These are phyloP conservation scores for Geotrypetes seraphini DNA, from an alignment of 2,797 vertebrate species.

Conservation along the genomic window DNA sequence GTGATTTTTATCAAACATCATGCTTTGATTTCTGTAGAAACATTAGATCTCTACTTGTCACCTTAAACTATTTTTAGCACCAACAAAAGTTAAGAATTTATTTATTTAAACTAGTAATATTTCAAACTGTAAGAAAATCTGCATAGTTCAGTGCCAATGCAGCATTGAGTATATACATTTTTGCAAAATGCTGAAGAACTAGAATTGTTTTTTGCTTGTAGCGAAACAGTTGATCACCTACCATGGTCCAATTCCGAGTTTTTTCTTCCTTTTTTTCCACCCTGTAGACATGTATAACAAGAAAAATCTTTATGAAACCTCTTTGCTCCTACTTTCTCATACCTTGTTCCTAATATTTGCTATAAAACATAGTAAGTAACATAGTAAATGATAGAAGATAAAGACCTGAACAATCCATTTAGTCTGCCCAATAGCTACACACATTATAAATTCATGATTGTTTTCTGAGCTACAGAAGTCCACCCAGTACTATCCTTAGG, in stretches of 20 bases:
- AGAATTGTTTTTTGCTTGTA: constrained; percentile 14
- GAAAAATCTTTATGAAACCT: too few species aligned
- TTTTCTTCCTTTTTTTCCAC: constrained; percentile 75
- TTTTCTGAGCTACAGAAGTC: too few species aligned
- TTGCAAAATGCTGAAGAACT: constrained; percentile 44
- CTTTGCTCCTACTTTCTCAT: too few species aligned
- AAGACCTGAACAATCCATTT: too few species aligned
- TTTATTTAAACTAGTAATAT: constrained; percentile 31
- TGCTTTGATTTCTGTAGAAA: constrained; percentile 28
- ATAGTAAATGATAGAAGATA: too few species aligned
- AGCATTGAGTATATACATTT: constrained; percentile 41
- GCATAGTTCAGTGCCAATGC: constrained; percentile 39
- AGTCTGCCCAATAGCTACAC: too few species aligned
- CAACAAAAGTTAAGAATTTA: constrained; percentile 30
- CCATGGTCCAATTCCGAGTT: constrained; percentile 65
- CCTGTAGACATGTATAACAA: constrained; percentile 49
- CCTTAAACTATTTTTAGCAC: constrained; percentile 18
- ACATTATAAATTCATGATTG: too few species aligned
- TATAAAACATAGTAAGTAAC: too few species aligned
- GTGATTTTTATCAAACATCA: constrained; percentile 40
- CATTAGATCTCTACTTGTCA: constrained; percentile 37
- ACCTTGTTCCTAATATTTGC: too few species aligned
- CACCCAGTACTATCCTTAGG: too few species aligned
- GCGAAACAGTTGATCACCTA: constrained; percentile 39
- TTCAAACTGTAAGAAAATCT: constrained; percentile 36